Conservation (phyloP, 1,140 invertebrate genomes). For the Argopecten irradians region DNA sequence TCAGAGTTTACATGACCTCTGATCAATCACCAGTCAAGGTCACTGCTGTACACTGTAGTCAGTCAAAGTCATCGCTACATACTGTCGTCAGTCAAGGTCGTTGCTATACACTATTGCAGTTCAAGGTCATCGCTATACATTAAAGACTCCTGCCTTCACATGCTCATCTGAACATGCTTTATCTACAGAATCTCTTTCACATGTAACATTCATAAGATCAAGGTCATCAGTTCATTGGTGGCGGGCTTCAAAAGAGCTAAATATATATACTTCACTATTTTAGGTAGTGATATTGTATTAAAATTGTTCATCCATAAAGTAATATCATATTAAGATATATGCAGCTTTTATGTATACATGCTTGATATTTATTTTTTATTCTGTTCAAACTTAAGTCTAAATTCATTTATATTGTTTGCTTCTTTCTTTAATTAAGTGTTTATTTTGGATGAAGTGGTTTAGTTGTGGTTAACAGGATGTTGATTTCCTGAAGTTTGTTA, state of each 20-base stretch:
- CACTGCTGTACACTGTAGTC: too few species aligned
- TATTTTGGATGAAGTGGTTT: neutral
- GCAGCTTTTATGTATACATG: neutral
- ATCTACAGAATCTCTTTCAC: neutral
- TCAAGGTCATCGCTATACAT: too few species aligned
- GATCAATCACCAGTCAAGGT: neutral
- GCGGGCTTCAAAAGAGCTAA: neutral
- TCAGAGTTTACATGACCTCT: neutral
- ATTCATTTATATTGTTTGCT: neutral
- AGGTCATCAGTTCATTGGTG: neutral
- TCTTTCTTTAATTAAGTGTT: neutral
- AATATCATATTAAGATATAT: neutral
- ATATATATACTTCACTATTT: neutral
- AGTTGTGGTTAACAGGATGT: neutral
- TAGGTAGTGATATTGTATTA: neutral
- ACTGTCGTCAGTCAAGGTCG: neutral
- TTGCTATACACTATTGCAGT: too few species aligned
- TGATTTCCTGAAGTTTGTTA: neutral
- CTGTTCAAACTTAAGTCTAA: neutral
- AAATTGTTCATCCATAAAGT: neutral
- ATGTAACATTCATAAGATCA: neutral
- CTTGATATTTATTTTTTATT: neutral
- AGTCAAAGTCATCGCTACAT: neutral
- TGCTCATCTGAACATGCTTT: neutral
- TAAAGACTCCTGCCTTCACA: slow-evolving; percentile 6